Evolutionary conservation across 2,888 invertebrate genomes (phyloP).

Genomic region (Napeogenes sylphis): DNA sequence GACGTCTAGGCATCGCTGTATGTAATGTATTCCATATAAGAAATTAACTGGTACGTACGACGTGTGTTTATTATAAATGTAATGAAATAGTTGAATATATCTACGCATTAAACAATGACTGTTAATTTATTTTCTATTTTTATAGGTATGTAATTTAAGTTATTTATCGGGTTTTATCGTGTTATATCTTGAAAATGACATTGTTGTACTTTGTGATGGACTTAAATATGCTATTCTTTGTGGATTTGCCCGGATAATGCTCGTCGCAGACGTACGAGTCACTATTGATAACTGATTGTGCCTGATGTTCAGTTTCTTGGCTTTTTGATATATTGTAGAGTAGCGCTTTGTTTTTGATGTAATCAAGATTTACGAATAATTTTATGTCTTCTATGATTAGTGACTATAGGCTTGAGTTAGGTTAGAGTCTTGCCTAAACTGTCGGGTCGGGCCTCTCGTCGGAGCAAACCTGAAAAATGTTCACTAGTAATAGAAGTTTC

Average conservation of each 20-base stretch:
- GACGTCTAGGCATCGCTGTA: constrained; percentile 55
- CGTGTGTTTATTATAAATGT: constrained; percentile 65
- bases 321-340: constrained; percentile 8
- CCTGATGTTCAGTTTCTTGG: constrained; percentile 13
- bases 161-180: constrained; percentile 68
- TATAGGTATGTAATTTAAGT: constrained; percentile 63
- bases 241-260: constrained; percentile 6
- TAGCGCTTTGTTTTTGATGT: constrained; percentile 3
- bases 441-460: not conserved
- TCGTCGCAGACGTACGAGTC: constrained; percentile 9
- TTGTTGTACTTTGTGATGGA: constrained; percentile 45
- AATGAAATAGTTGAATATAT: constrained; percentile 64
- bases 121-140: constrained; percentile 73
- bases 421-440: not conserved
- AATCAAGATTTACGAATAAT: constrained; percentile 1
- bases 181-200: constrained; percentile 52
- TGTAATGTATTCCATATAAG: constrained; percentile 73
- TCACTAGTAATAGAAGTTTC: not conserved
- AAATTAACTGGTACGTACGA: constrained; percentile 61
- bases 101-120: constrained; percentile 72
- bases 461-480: constrained; percentile 1
- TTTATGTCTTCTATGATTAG: not conserved
- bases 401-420: constrained; percentile 6
- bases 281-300: constrained; percentile 8
- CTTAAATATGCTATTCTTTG: constrained; percentile 16